Conservation (phyloP, 2,797 vertebrate species). For the Sebastes kiyomatsui region DNA sequence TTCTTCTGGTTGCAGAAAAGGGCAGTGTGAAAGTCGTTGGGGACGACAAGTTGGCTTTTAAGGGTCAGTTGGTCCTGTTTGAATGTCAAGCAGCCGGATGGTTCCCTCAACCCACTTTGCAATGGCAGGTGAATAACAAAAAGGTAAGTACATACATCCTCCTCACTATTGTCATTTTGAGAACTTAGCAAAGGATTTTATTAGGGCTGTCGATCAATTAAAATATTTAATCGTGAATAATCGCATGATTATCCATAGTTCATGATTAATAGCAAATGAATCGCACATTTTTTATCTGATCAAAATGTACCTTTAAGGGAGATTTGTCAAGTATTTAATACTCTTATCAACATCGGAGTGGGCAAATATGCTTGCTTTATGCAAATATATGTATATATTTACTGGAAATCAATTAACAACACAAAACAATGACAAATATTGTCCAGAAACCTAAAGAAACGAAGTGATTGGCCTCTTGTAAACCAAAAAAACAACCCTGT, state of each 20-base stretch:
- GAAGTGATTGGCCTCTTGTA: not conserved
- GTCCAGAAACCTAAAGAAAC: not conserved
- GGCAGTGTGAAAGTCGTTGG: constrained; percentile 81
- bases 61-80: constrained; percentile 79
- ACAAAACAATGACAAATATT: too few relatives aligned
- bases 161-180: not conserved
- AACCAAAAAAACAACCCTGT: not conserved
- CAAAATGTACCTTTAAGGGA: too few relatives aligned
- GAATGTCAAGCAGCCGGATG: constrained; percentile 86
- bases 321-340: too few relatives aligned
- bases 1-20: constrained; percentile 78
- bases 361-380: too few relatives aligned
- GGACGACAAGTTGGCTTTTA: constrained; percentile 68
- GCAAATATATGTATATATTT: too few relatives aligned
- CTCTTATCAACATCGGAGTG: too few relatives aligned
- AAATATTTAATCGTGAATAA: too few relatives aligned
- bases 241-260: too few relatives aligned
- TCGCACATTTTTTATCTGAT: too few relatives aligned
- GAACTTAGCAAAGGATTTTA: not conserved
- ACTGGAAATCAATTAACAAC: too few relatives aligned
- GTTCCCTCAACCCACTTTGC: constrained; percentile 82
- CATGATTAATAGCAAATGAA: too few relatives aligned
- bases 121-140: constrained; percentile 81
- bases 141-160: constrained; percentile 45
- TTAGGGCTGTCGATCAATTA: not conserved